Evolutionary conservation across 2,888 invertebrate genomes (phyloP).

Genomic region (Melanostoma scalare): DNA sequence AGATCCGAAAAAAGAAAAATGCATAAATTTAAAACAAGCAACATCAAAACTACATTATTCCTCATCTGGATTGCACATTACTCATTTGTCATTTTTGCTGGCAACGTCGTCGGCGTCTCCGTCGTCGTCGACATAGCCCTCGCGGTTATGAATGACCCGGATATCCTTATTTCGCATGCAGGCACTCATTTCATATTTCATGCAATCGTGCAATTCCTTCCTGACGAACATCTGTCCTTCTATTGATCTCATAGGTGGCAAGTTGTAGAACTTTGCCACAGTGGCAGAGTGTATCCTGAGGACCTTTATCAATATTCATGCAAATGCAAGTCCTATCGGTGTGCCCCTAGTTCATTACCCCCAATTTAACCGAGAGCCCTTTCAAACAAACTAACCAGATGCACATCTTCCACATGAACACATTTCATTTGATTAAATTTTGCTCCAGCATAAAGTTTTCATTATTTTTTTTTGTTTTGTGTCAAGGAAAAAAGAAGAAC

Average conservation of each 20-base stretch:
- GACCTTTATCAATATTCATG: slow-evolving; percentile 51
- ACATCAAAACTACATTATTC: slow-evolving; percentile 57
- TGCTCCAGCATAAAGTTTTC: background rate
- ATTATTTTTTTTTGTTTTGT: background rate
- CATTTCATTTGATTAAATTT: slow-evolving; percentile 19
- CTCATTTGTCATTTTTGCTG: slow-evolving; percentile 60
- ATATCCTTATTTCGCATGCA: slow-evolving; percentile 57
- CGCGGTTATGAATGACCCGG: slow-evolving; percentile 40
- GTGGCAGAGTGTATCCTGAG: slow-evolving; percentile 19
- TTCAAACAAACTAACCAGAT: slow-evolving; percentile 27
- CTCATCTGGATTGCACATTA: slow-evolving; percentile 54
- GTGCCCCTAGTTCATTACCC: slow-evolving; percentile 23
- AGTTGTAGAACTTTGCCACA: slow-evolving; percentile 17
- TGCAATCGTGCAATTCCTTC: background rate
- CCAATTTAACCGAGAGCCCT: background rate
- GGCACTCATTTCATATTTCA: slow-evolving; percentile 44
- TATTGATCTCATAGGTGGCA: slow-evolving; percentile 5
- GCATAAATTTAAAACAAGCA: slow-evolving; percentile 30
- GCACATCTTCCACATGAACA: slow-evolving; percentile 33
- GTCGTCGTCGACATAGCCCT: background rate
- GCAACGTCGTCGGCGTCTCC: background rate
- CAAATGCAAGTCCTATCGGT: background rate
- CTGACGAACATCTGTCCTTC: slow-evolving; percentile 25
- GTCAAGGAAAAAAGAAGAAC: background rate
- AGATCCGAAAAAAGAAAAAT: slow-evolving; percentile 1